Conservation (phyloP, 2,797 vertebrate genomes). For the Kryptopterus vitreolus region DNA sequence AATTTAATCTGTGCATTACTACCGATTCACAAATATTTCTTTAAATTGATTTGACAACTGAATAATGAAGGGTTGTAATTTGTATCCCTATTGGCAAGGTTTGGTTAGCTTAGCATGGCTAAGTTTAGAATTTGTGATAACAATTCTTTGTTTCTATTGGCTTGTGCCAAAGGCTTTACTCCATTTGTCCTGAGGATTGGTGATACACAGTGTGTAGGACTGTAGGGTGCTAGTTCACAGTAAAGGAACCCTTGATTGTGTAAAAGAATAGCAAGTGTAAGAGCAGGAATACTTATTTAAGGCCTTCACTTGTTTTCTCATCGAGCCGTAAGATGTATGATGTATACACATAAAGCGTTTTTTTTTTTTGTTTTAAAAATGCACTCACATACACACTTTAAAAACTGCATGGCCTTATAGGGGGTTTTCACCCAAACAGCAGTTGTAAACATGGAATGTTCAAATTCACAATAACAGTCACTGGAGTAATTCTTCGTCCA, state of each 20-base stretch:
- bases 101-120: neutral
- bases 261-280: slow-evolving; percentile 29
- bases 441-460: slow-evolving; percentile 53
- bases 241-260: slow-evolving; percentile 50
- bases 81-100: neutral
- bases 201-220: slow-evolving; percentile 38
- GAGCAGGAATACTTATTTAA: slow-evolving; percentile 60
- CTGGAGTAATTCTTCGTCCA: slow-evolving; percentile 42
- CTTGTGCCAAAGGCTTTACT: slow-evolving; percentile 22
- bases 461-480: slow-evolving; percentile 62
- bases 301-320: slow-evolving; percentile 52
- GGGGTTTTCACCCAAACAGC: slow-evolving; percentile 11
- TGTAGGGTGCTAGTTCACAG: slow-evolving; percentile 34
- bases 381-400: slow-evolving; percentile 11
- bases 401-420: slow-evolving; percentile 33
- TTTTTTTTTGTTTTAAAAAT: neutral
- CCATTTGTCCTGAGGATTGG: slow-evolving; percentile 36
- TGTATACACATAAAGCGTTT: slow-evolving; percentile 29
- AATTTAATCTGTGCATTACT: neutral
- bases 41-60: neutral
- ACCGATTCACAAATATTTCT: neutral
- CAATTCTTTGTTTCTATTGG: neutral
- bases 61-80: neutral
- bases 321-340: slow-evolving; percentile 34
- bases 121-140: slow-evolving; percentile 11